A percentile compares a stretch with the other conserved stretches of the same genome.
These are phyloP conservation scores for Xenentodon cancila DNA, from an alignment of 2,797 vertebrate genomes.

Conservation along the genomic window DNA sequence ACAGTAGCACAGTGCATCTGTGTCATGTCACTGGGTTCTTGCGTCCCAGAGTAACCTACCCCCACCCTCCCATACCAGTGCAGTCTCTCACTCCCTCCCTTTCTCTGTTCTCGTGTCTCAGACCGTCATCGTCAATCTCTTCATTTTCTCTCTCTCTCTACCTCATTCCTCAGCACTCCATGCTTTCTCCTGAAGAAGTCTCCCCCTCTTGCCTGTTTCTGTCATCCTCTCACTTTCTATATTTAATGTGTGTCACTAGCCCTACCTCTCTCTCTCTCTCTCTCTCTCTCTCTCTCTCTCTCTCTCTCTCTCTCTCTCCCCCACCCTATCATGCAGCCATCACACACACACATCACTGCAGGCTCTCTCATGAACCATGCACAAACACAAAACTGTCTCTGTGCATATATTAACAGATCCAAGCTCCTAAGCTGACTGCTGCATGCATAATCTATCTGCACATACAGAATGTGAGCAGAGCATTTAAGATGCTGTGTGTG, in stretches of 20 bases:
- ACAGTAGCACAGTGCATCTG: conserved; percentile 77
- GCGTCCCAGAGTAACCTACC: conserved; percentile 70
- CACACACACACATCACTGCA: conserved; percentile 35
- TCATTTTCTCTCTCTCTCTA: conserved; percentile 47
- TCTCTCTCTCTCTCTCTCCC: conserved; percentile 13
- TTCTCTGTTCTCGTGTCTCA: conserved; percentile 44
- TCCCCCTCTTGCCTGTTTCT: conserved; percentile 15
- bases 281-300: conserved; percentile 1
- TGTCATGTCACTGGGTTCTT: conserved; percentile 82
- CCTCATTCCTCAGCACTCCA: conserved; percentile 24
- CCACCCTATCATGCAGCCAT: conserved; percentile 29
- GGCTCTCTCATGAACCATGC: conserved; percentile 41
- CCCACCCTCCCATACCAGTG: conserved; percentile 35
- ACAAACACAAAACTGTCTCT: conserved; percentile 61
- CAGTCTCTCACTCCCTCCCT: conserved; percentile 1
- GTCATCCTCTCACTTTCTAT: conserved; percentile 27
- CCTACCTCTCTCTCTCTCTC: conserved; percentile 2
- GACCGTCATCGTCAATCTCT: conserved; percentile 56
- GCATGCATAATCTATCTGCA: conserved; percentile 71
- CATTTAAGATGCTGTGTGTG: conserved; percentile 17
- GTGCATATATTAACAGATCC: conserved; percentile 65
- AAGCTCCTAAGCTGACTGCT: conserved; percentile 56
- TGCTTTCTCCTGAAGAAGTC: conserved; percentile 34
- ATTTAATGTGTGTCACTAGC: conserved; percentile 37
- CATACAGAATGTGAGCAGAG: conserved; percentile 42